A percentile compares a stretch with the other conserved stretches of the same genome.
Evolutionary conservation across 1,140 invertebrate genomes (phyloP).

Genomic region (Temnothorax curvispinosus): DNA sequence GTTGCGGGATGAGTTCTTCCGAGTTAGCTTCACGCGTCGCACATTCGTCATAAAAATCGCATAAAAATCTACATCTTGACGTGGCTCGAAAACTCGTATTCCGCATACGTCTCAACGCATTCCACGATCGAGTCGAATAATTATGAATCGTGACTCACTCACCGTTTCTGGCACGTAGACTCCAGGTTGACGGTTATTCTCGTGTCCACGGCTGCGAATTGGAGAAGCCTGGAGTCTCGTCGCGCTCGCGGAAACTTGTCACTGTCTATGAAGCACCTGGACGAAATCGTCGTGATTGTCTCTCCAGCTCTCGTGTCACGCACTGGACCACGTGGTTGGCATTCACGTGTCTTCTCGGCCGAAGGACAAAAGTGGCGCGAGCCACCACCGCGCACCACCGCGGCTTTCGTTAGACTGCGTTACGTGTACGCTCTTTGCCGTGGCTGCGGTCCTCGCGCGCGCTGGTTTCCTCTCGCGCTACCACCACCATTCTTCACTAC

Average conservation of each 20-base stretch:
- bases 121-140: background rate
- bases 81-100: background rate
- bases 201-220: conserved; percentile 79
- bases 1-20: background rate
- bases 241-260: conserved; percentile 38
- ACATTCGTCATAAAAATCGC: background rate
- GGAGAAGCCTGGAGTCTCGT: background rate
- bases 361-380: conserved; percentile 70
- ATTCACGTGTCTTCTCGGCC: conserved; percentile 70
- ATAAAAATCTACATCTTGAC: background rate
- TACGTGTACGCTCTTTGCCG: conserved; percentile 36
- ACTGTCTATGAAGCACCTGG: conserved; percentile 43
- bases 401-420: conserved; percentile 78
- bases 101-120: background rate
- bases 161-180: conserved; percentile 87
- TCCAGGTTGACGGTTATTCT: conserved; percentile 86
- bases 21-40: background rate
- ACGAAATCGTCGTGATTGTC: conserved; percentile 19
- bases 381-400: conserved; percentile 76
- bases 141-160: conserved; percentile 55
- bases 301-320: conserved; percentile 55
- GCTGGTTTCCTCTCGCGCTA: conserved; percentile 57
- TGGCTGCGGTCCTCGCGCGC: conserved; percentile 41
- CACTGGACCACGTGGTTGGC: conserved; percentile 77
- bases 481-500: background rate